These are phyloP conservation scores for Psittacula echo DNA, from an alignment of 2,797 vertebrate species.

Conservation along the genomic window DNA sequence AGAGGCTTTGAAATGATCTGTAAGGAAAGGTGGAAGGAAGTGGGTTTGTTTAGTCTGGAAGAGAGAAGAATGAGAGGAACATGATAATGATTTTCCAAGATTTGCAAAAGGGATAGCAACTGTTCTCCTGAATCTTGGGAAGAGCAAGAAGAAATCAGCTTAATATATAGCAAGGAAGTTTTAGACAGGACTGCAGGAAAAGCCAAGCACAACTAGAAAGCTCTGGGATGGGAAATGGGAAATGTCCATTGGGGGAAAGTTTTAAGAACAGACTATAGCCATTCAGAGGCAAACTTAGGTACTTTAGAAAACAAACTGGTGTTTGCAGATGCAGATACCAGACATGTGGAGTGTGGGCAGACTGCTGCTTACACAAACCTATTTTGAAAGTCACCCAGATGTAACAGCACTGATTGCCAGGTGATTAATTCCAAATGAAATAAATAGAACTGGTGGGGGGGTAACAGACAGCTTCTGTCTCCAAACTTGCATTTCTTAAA, in stretches of 20 bases:
- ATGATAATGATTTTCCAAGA: slow-evolving; percentile 10
- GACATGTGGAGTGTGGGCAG: not conserved
- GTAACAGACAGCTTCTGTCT: not conserved
- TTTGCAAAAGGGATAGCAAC: slow-evolving; percentile 22
- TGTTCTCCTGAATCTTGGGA: not conserved
- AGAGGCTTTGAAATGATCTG: slow-evolving; percentile 40
- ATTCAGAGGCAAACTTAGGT: not conserved
- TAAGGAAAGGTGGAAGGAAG: slow-evolving; percentile 55
- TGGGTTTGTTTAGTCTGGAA: slow-evolving; percentile 57
- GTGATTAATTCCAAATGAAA: not conserved
- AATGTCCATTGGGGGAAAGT: not conserved
- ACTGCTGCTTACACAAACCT: not conserved
- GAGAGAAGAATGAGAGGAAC: slow-evolving; percentile 45
- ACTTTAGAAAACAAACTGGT: not conserved
- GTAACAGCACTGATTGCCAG: not conserved
- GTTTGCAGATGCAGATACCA: not conserved
- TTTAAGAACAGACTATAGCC: not conserved
- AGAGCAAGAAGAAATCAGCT: slow-evolving; percentile 2
- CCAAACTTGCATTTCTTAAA: slow-evolving; percentile 1
- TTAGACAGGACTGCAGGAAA: not conserved
- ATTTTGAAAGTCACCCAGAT: not conserved
- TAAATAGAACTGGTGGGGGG: not conserved
- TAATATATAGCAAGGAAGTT: slow-evolving; percentile 7
- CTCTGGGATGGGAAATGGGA: not conserved
- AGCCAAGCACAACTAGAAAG: not conserved